These are phyloP conservation scores for Heloderma charlesbogerti DNA, from an alignment of 2,113 vertebrate species.

Conservation along the genomic window DNA sequence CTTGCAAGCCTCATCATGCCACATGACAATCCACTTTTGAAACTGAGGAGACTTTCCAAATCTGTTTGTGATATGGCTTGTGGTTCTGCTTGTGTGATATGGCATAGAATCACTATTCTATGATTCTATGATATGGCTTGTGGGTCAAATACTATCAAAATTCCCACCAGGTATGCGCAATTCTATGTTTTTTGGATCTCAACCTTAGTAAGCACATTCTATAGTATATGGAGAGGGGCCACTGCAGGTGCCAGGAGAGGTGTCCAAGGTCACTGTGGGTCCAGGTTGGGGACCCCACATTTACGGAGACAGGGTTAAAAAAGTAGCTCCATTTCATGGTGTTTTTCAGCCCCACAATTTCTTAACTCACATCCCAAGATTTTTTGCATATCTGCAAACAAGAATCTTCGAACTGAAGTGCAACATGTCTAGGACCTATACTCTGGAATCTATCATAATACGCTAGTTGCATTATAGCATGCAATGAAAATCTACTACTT, in stretches of 20 bases:
- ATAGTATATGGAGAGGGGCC: too few relatives aligned
- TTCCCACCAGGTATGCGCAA: too few relatives aligned
- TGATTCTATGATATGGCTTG: too few relatives aligned
- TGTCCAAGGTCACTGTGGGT: too few relatives aligned
- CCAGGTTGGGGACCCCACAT: neutral
- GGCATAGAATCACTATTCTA: too few relatives aligned
- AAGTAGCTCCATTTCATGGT: neutral
- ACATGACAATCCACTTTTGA: neutral
- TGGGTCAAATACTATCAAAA: too few relatives aligned
- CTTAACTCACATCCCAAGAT: neutral
- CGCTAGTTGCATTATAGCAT: neutral
- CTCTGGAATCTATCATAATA: neutral
- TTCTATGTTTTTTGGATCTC: too few relatives aligned
- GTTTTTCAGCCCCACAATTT: neutral
- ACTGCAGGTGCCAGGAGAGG: too few relatives aligned
- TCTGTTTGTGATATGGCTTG: neutral
- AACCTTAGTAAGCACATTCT: too few relatives aligned
- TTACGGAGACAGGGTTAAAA: neutral
- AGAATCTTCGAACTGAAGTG: neutral
- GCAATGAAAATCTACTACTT: neutral
- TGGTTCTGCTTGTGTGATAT: neutral
- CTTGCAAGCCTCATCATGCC: neutral
- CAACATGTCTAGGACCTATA: neutral
- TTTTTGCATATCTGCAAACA: neutral
- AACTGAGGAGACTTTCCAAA: neutral